Base-by-base conservation (phyloP, 1,140 invertebrate species). In the Arctopsyche grandis region DNA sequence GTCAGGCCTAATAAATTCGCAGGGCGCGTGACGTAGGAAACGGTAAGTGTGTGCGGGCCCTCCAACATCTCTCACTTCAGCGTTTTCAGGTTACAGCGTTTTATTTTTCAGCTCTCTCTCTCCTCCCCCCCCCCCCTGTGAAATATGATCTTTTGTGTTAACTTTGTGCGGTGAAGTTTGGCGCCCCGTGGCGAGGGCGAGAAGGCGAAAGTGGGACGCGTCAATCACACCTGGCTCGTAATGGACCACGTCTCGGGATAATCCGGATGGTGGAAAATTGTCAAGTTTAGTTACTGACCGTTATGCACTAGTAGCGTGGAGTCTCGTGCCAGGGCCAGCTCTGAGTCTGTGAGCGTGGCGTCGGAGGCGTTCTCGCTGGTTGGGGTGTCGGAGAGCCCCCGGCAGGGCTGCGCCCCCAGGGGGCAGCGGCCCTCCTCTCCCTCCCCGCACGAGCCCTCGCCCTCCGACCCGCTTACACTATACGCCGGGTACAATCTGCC, bases 311-410 rank as follows among this genome's bases (percentile, higher is more conserved):
- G 91, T 44, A 94, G 91, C 48, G 93, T 93, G 1, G 92, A 93
- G 85, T 94, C 93, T 82, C 93, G 90, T 63, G 93, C 93, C 79
- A 94, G 89, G 81, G 93, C 93, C 81, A 94, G 88, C 86, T 95
- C 94, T 9, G 93, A 94, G 85, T 94, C 93, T 7, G 93, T 94
- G 78, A 94, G 90, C 0, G 94, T 94, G 16, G 93, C 93, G 91
- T 94, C 93, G 52, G 93, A 94, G 19, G 92, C 93, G 92, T 94
- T 94, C 83, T 93, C 93, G 0, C 86, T 85, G 48, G 93, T 93
- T 0, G 93, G 93, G 81, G 93, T 93, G 86, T 94, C 93, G 82
- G 92, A 93, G 58, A 94, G 90, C 46, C 93, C 92, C 70, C 91
- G 91, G 10, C 82, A 91, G 89, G 85, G 89, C 90, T 60, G 86